Evolutionary conservation across 2,888 invertebrate species (phyloP), one percentile per base, ranked within the genome.

Genomic region (Cephus sareptanus): DNA sequence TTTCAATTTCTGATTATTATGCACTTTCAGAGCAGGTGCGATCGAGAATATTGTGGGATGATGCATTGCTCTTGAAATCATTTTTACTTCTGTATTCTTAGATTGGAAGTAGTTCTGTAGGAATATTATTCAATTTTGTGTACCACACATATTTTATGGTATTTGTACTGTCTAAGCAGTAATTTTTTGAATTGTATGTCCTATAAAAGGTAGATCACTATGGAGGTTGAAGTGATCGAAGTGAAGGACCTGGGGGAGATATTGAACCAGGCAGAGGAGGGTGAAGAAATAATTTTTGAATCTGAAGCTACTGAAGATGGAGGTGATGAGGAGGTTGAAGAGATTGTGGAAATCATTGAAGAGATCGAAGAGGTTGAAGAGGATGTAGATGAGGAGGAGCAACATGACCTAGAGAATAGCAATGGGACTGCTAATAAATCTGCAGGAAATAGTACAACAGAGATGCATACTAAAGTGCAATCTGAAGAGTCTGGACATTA

Each of bases 331-430:
- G 87, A 88, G 77, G 84, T 87, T n/a, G 90, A 90, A 76, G 91
- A 91, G 77, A 90, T 90, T 69, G 88, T 90, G 37, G 90, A 90
- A 82, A 87, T 86, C 80, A 89, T 91, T 73, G 91, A 90, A 80
- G 90, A 90, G 77, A 84, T 90, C 31, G 89, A 89, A 75, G 91
- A 87, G 74, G 79, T 82, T 30, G 82, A 83, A 30, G 85, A 84
- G n/a, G 83, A 82, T 3, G 84, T 23, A 56, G 23, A 85, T 33
- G 79, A 81, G 12, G 76, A 77, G 31, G 80, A 80, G 34, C 71
- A 71, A 33, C 71, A 1, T 33, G 33, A 56, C 23, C 9, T 56
- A 56, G 71, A 34, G 30, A 33, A 23, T 71, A 71, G 71, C 30
- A 71, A 71, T 71, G 71, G 11, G 23, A 71, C 4, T 71, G 11